Percentiles rank a stretch among this genome's conserved stretches.
Evolutionary conservation across 2,113 vertebrate genomes (phyloP).

Genomic region (Nothobranchius kuhntae): DNA sequence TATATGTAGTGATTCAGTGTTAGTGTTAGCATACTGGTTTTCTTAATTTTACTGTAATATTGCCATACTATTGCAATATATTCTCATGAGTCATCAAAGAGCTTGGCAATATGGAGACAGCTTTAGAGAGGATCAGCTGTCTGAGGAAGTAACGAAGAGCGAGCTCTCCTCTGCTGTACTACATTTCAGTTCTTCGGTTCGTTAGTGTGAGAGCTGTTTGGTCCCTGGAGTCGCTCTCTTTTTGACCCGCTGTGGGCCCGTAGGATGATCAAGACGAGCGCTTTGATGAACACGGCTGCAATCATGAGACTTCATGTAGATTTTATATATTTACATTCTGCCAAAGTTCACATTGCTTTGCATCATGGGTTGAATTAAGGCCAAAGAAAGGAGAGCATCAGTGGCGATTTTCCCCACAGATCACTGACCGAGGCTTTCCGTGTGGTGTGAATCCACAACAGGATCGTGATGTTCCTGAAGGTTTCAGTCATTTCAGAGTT

Average conservation of each 20-base stretch:
- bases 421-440: constrained; percentile 13
- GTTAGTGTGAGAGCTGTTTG: constrained; percentile 36
- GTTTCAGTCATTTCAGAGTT: neutral
- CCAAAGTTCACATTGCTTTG: constrained; percentile 54
- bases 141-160: neutral
- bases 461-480: no score
- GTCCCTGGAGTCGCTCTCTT: constrained; percentile 33
- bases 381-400: constrained; percentile 29
- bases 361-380: constrained; percentile 17
- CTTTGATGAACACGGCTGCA: constrained; percentile 43
- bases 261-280: constrained; percentile 29
- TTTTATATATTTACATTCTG: constrained; percentile 52
- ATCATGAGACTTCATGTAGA: constrained; percentile 42
- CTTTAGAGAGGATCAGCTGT: constrained; percentile 7
- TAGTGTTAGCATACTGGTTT: constrained; percentile 73
- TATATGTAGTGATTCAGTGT: constrained; percentile 80
- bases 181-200: constrained; percentile 51
- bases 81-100: constrained; percentile 64
- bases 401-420: constrained; percentile 3
- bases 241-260: constrained; percentile 42
- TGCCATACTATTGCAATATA: constrained; percentile 78
- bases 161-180: constrained; percentile 53
- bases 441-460: no score
- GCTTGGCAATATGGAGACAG: constrained; percentile 5
- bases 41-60: constrained; percentile 78